These are phyloP conservation scores for Odontocerum albicorne DNA, from an alignment of 2,888 invertebrate genomes.

Conservation along the genomic window DNA sequence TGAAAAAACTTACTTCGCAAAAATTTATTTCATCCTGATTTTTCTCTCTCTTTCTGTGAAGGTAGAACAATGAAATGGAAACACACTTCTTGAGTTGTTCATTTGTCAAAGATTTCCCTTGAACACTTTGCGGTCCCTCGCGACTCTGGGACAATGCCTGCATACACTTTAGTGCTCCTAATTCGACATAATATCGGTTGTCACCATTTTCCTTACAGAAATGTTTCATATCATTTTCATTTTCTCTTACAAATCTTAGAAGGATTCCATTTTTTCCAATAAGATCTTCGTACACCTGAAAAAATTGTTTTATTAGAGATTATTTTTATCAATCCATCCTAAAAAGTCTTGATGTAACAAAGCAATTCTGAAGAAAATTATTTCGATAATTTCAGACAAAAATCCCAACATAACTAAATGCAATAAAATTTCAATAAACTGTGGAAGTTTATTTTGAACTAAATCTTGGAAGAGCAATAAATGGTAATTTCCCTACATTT, in stretches of 20 bases:
- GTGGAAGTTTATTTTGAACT: no score
- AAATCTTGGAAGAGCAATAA: no score
- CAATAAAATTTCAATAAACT: no score
- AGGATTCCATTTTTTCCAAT: slow-evolving; percentile 48
- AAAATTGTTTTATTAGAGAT: neutral
- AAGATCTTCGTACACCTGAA: slow-evolving; percentile 48
- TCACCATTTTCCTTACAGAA: slow-evolving; percentile 10
- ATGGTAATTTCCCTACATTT: no score
- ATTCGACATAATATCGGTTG: slow-evolving; percentile 10
- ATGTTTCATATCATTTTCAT: neutral
- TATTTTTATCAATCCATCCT: neutral
- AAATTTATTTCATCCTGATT: slow-evolving; percentile 52
- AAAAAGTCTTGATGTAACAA: neutral
- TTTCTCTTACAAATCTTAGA: slow-evolving; percentile 43
- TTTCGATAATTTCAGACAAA: neutral
- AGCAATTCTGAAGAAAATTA: neutral
- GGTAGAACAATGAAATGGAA: slow-evolving; percentile 45
- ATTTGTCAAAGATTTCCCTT: slow-evolving; percentile 38
- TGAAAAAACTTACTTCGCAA: slow-evolving; percentile 57
- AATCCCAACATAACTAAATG: no score
- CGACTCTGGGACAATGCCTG: slow-evolving; percentile 23
- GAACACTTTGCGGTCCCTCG: slow-evolving; percentile 14
- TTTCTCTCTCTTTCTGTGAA: slow-evolving; percentile 46
- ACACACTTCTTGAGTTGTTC: slow-evolving; percentile 45
- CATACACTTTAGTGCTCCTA: slow-evolving; percentile 28